phyloP scores from a whole-genome alignment of 2,888 invertebrate genomes.

The Heteropelma amictum region DNA sequence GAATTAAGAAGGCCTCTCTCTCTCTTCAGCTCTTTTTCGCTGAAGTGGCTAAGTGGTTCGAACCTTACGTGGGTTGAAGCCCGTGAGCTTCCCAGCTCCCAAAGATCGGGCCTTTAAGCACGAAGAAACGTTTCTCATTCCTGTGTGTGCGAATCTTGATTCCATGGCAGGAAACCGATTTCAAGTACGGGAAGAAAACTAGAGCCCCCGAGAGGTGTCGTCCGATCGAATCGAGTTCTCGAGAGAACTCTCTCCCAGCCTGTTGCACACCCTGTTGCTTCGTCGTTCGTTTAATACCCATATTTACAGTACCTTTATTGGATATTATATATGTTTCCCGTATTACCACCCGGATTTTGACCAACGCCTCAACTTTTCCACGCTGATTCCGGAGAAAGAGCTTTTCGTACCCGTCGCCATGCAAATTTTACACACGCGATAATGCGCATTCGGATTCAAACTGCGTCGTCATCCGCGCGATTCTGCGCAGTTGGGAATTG shows the following conservation, averaged over 20 bases:
- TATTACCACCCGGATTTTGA: not conserved
- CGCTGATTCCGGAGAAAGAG: no score
- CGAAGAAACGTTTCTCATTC: constrained; percentile 3
- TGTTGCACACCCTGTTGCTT: constrained; percentile 63
- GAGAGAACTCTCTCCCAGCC: constrained; percentile 32
- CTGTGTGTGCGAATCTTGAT: not conserved
- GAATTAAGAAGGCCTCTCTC: constrained; percentile 65
- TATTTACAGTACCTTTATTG: constrained; percentile 68
- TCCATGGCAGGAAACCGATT: constrained; percentile 17
- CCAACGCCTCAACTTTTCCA: constrained; percentile 11
- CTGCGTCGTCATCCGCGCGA: no score
- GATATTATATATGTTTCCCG: constrained; percentile 61
- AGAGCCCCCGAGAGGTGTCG: constrained; percentile 12
- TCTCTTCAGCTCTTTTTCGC: constrained; percentile 26
- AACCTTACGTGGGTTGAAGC: constrained; percentile 55
- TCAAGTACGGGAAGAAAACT: constrained; percentile 15
- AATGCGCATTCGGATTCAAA: constrained; percentile 34
- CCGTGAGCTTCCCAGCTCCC: constrained; percentile 27
- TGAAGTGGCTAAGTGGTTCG: constrained; percentile 57
- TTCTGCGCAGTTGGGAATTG: no score
- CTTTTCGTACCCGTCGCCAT: not conserved
- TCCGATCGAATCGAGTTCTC: constrained; percentile 32
- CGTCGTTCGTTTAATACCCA: constrained; percentile 66
- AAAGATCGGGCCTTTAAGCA: not conserved
- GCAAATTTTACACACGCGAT: constrained; percentile 2